Evolutionary conservation across 2,888 invertebrate species (phyloP).

Genomic region (Amphipoea lucens): DNA sequence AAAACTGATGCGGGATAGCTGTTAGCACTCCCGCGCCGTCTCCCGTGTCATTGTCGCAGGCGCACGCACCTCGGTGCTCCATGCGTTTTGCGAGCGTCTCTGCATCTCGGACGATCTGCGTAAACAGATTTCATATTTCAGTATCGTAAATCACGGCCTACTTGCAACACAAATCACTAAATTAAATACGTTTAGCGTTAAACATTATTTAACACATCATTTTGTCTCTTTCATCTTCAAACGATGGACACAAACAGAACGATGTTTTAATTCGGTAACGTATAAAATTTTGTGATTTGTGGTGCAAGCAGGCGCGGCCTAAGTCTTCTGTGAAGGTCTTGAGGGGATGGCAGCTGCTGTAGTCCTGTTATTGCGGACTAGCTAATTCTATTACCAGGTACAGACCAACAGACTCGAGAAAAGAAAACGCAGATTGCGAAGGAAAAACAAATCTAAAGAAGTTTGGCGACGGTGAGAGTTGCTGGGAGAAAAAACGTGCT

Average conservation of each 20-base stretch:
- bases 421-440: neutral
- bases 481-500: neutral
- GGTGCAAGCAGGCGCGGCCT: neutral
- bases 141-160: neutral
- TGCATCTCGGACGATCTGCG: conserved; percentile 98
- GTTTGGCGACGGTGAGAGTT: neutral
- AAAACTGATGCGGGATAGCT: conserved; percentile 98
- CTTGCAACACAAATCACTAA: neutral
- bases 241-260: neutral
- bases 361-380: neutral
- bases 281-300: neutral
- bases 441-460: neutral
- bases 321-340: neutral
- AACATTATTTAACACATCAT: neutral
- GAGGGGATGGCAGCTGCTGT: neutral
- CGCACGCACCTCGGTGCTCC: conserved; percentile 99
- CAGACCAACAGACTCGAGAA: neutral
- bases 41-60: conserved; percentile 99
- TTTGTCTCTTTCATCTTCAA: neutral
- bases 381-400: neutral
- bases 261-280: neutral
- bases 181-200: neutral
- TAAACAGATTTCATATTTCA: conserved; percentile 2
- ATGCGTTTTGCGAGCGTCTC: conserved; percentile 98
- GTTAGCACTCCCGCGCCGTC: conserved; percentile 99